Evolutionary conservation across 1,140 invertebrate genomes (phyloP).

Genomic region (Sesamia nonagrioides): DNA sequence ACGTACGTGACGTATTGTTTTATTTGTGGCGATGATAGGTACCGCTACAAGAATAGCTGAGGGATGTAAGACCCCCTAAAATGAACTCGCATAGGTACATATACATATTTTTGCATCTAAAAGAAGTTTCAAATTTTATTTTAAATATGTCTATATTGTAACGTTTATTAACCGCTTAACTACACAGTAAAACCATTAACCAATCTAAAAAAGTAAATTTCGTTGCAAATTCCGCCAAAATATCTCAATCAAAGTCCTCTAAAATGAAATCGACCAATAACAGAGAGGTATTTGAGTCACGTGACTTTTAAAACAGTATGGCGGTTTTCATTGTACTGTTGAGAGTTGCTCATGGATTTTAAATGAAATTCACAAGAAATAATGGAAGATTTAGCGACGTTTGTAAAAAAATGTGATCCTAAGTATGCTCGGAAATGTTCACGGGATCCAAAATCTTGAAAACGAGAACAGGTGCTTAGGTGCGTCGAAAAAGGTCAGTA

Average conservation of each 20-base stretch:
- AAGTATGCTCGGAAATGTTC: neutral
- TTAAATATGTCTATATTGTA: neutral
- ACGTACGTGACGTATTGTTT: too few species aligned
- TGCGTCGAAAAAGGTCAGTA: neutral
- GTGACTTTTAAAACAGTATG: constrained; percentile 2
- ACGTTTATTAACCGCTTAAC: neutral
- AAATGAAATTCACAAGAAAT: neutral
- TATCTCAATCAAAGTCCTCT: neutral
- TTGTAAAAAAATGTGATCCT: constrained; percentile 2
- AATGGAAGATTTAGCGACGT: neutral
- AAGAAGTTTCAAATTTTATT: neutral
- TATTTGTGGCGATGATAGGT: too few species aligned
- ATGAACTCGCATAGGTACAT: neutral
- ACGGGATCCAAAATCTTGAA: neutral
- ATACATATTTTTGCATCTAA: neutral
- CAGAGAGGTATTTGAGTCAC: neutral
- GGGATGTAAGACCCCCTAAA: neutral
- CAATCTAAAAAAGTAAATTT: neutral
- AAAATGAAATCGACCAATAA: neutral
- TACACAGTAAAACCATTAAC: neutral
- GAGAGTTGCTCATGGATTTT: neutral
- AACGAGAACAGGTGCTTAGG: constrained; percentile 2
- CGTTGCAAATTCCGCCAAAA: neutral
- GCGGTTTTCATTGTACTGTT: neutral
- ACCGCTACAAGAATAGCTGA: neutral